These are phyloP conservation scores for Apoda limacodes DNA, from an alignment of 2,888 invertebrate genomes.

Conservation along the genomic window DNA sequence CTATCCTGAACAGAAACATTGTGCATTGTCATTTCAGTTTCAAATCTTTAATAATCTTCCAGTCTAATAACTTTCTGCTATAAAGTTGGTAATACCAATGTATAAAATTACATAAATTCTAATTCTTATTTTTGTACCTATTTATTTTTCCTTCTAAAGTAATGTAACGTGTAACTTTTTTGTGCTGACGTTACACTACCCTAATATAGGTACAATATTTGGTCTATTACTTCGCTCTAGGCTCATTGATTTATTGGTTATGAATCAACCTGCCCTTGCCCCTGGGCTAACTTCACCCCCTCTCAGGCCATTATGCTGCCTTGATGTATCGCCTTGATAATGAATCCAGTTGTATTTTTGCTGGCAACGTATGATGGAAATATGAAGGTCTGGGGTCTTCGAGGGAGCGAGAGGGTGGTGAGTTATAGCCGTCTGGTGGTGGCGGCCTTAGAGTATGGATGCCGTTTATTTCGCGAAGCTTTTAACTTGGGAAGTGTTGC, in stretches of 20 bases:
- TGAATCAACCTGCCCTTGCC: slow-evolving; percentile 53
- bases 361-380: slow-evolving; percentile 56
- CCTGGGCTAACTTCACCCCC: slow-evolving; percentile 21
- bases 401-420: slow-evolving; percentile 13
- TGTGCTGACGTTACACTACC: neutral
- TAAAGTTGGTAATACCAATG: too few relatives aligned
- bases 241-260: slow-evolving; percentile 67
- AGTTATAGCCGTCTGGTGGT: slow-evolving; percentile 21
- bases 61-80: too few relatives aligned
- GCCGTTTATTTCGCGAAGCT: too few relatives aligned
- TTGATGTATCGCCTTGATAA: slow-evolving; percentile 62
- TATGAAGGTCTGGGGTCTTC: slow-evolving; percentile 37
- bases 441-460: slow-evolving; percentile 9
- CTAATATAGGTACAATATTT: slow-evolving; percentile 41
- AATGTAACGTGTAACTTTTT: too few relatives aligned
- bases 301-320: slow-evolving; percentile 35
- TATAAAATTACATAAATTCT: too few relatives aligned
- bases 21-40: too few relatives aligned
- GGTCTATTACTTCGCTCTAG: slow-evolving; percentile 54
- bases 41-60: too few relatives aligned
- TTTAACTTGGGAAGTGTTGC: too few relatives aligned
- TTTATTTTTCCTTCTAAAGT: too few relatives aligned
- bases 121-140: too few relatives aligned
- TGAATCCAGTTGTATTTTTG: slow-evolving; percentile 65
- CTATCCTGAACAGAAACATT: too few relatives aligned